Evolutionary conservation across 2,888 invertebrate species (phyloP), one percentile per base, ranked within the genome.

Genomic region (Malthinus seriepunctatus): DNA sequence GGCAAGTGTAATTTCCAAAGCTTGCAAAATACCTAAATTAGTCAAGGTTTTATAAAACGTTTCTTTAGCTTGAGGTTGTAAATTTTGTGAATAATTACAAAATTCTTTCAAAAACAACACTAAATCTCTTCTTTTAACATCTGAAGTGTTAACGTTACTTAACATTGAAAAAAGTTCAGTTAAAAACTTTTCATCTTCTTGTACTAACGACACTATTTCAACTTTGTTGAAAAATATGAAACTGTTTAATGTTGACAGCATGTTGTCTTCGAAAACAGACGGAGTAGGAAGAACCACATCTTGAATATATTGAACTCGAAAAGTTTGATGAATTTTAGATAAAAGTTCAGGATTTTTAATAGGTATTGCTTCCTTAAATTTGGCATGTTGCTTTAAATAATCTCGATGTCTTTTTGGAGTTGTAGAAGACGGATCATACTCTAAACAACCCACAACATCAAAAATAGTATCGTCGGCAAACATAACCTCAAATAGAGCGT

Each of bases 171-270:
- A 98, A 70, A 99, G 83, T 80, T 97, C 96, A 53, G 91, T 89
- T 76, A 99, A 85, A 82, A 98, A 96, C 77, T 93, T 92, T 72
- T 97, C 97, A 82, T 99, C 99, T 75, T 98, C 97, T 84, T 98
- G 90, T 78, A 99, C 93, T 75, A 96, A 86, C 69, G 93, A 95
- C 69, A 99, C 97, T 81, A 99, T 99, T 84, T 99, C 98, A 77
- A 97, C 95, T 84, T 99, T 98, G 83, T 97, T 98, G 83, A 99
- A 99, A 85, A 97, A 99, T 81, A 99, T 95, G 84, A 98, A 98
- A 84, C 97, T 97, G 77, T 93, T 95, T 73, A 99, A 84, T 61
- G 97, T 95, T 73, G 96, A 97, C 66, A 99, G 86, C 88, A 98
- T 90, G 79, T 98, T 99, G 80, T 99, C 99, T 78, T 99, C 99